These are phyloP conservation scores for Mormoops blainvillei DNA, from an alignment of 2,113 vertebrate species.

Conservation along the genomic window DNA sequence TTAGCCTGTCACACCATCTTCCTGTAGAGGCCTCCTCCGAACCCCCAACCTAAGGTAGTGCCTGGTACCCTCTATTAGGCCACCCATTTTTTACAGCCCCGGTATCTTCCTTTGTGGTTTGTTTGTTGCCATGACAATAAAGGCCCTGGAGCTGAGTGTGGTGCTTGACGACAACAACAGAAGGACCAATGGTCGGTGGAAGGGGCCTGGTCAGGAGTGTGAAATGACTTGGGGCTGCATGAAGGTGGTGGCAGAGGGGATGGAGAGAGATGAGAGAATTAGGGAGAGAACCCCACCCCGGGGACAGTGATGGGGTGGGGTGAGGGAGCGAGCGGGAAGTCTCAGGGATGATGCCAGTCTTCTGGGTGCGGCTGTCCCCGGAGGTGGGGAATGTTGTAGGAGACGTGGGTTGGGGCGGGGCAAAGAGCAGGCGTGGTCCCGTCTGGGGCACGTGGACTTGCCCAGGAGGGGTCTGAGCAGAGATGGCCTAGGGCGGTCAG, in stretches of 20 bases:
- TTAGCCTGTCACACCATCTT: rapidly evolving
- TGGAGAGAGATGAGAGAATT: not conserved
- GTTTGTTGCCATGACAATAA: not conserved
- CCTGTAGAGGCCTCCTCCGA: not conserved
- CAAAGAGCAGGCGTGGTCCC: rapidly evolving
- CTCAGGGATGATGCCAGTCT: not conserved
- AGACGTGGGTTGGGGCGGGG: not conserved
- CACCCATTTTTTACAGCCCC: not conserved
- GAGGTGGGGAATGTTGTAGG: not conserved
- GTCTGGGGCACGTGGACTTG: not conserved
- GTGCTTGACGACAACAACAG: not conserved
- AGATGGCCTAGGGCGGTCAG: not conserved
- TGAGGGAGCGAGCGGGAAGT: rapidly evolving
- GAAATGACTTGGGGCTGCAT: not conserved
- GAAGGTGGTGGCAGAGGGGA: not conserved
- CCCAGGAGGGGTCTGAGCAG: not conserved
- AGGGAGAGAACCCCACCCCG: not conserved
- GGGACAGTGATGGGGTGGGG: not conserved
- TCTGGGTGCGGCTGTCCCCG: too few relatives aligned
- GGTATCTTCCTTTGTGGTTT: not conserved
- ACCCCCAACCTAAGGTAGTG: not conserved
- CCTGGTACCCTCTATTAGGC: not conserved
- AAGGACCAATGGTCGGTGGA: rapidly evolving
- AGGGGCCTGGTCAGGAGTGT: not conserved
- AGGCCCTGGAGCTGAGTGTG: not conserved